Evolutionary conservation across 1,140 invertebrate genomes (phyloP).

Genomic region (Megathymus violae): DNA sequence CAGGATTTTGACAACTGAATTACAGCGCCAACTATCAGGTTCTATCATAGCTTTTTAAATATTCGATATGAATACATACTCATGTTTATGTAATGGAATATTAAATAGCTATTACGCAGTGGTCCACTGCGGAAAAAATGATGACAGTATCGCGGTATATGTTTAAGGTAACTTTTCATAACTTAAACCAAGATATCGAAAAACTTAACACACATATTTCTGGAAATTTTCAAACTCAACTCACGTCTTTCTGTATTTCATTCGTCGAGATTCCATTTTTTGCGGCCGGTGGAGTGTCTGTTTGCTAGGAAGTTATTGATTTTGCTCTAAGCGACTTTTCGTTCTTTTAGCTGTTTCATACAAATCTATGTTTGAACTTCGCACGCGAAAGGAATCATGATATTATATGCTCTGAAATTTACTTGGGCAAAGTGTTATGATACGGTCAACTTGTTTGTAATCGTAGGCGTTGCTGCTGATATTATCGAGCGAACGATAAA

Average conservation of each 20-base stretch:
- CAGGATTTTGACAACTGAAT: too few species aligned
- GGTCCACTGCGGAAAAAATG: too few species aligned
- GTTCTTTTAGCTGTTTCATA: constrained; percentile 19
- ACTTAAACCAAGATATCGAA: too few species aligned
- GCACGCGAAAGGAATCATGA: neutral
- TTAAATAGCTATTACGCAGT: too few species aligned
- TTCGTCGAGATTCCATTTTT: constrained; percentile 20
- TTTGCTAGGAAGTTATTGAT: constrained; percentile 27
- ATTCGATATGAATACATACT: too few species aligned
- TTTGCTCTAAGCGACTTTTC: constrained; percentile 14
- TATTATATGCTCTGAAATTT: neutral
- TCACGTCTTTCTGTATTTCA: constrained; percentile 14
- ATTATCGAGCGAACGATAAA: too few species aligned
- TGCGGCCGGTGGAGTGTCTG: neutral
- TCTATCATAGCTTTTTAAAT: too few species aligned
- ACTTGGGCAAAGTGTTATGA: neutral
- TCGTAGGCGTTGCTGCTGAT: too few species aligned
- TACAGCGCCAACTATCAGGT: too few species aligned
- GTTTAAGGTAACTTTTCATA: too few species aligned
- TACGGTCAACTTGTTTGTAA: neutral
- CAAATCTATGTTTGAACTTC: constrained; percentile 1
- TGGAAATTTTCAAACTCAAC: neutral
- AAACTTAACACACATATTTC: constrained; percentile 24
- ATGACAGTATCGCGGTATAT: too few species aligned
- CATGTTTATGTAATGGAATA: too few species aligned